Evolutionary conservation across 2,113 vertebrate genomes (phyloP).

Genomic region (Aythya baeri): DNA sequence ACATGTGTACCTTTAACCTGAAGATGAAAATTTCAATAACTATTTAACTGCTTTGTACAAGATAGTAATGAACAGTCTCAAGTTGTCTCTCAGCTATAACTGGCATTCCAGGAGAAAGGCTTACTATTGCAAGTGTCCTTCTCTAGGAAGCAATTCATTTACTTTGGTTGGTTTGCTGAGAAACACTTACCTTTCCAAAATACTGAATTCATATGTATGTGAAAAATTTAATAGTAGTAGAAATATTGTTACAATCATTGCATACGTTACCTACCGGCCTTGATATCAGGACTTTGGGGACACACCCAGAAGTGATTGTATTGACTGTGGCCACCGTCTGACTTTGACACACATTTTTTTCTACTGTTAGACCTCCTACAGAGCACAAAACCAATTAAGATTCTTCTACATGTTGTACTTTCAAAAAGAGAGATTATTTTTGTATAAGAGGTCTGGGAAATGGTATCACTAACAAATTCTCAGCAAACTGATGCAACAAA

Average conservation of each 20-base stretch:
- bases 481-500: not conserved
- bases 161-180: not conserved
- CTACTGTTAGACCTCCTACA: slow-evolving; percentile 9
- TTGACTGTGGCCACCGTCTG: not conserved
- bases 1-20: not conserved
- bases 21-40: not conserved
- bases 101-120: not conserved
- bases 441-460: not conserved
- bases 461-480: not conserved
- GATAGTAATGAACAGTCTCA: not conserved
- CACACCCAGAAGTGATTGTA: not conserved
- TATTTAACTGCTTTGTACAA: not conserved
- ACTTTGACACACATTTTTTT: not conserved
- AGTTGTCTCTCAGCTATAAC: not conserved
- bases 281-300: not conserved
- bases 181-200: not conserved
- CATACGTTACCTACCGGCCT: not conserved
- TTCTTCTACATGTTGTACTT: not conserved
- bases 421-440: not conserved
- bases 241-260: not conserved
- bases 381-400: not conserved
- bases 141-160: not conserved
- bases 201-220: not conserved
- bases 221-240: not conserved
- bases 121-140: not conserved